These are phyloP conservation scores for Axis porcinus DNA, from an alignment of 2,113 vertebrate species.

Conservation along the genomic window DNA sequence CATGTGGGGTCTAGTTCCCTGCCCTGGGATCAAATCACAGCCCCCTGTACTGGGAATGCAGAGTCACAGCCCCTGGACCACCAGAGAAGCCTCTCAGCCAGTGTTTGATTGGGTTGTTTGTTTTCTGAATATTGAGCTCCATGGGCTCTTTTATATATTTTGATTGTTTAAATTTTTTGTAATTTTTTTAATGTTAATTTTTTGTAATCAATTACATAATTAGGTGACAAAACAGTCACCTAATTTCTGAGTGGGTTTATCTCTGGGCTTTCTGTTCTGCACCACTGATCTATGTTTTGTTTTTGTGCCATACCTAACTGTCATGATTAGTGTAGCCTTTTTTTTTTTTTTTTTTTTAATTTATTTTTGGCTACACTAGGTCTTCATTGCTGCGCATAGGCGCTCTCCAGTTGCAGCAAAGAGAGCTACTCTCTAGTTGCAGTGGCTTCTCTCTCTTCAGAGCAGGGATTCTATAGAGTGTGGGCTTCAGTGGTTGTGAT, in stretches of 20 bases:
- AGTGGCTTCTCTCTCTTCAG: not conserved
- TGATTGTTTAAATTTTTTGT: not conserved
- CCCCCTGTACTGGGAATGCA: not conserved
- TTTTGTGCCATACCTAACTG: not conserved
- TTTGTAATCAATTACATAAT: not conserved
- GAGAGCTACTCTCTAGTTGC: not conserved
- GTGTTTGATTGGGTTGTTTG: not conserved
- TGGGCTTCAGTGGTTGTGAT: not conserved
- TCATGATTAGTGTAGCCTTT: not conserved
- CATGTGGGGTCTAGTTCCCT: not conserved
- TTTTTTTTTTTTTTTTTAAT: not conserved
- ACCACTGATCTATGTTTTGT: not conserved
- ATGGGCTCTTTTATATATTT: not conserved
- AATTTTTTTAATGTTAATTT: not conserved
- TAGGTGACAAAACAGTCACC: not conserved
- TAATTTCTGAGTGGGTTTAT: not conserved
- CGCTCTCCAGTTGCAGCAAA: not conserved
- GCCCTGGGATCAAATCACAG: not conserved
- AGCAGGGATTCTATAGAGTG: not conserved
- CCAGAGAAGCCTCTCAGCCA: not conserved
- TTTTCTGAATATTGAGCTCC: not conserved
- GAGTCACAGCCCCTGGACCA: not conserved
- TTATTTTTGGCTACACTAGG: not conserved
- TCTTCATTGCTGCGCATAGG: not conserved
- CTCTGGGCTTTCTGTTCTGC: not conserved